phyloP scores from a whole-genome alignment of 64 coral and sea anemone species.

The Stichodactyla mertensii region DNA sequence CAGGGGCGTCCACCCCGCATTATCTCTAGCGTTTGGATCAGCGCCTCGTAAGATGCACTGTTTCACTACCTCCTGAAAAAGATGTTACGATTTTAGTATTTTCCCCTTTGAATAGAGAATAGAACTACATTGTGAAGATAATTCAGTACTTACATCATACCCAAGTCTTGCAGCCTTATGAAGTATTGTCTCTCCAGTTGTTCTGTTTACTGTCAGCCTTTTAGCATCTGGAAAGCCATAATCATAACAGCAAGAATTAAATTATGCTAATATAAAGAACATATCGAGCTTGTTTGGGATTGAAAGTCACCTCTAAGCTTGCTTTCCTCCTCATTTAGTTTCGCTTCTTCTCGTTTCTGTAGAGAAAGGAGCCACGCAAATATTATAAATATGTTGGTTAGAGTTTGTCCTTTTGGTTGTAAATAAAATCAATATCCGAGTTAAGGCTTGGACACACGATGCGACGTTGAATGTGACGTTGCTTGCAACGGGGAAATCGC shows the following conservation, averaged over 20 bases:
- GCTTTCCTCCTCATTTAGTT: neutral
- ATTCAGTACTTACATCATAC: conserved; percentile 68
- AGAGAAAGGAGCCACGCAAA: neutral
- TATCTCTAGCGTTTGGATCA: conserved; percentile 88
- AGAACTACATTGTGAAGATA: neutral
- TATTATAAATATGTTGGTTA: too few relatives aligned
- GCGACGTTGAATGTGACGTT: too few relatives aligned
- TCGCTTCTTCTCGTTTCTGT: conserved; percentile 1
- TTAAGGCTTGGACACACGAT: too few relatives aligned
- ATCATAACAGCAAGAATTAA: neutral
- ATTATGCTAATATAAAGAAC: too few relatives aligned
- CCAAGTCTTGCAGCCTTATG: conserved; percentile 94
- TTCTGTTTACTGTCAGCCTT: conserved; percentile 86
- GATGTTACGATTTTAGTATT: neutral
- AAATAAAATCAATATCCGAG: too few relatives aligned
- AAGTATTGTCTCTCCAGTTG: conserved; percentile 91
- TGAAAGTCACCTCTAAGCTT: neutral
- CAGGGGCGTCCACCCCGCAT: conserved; percentile 97
- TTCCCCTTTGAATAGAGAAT: too few relatives aligned
- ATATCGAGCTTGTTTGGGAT: too few relatives aligned
- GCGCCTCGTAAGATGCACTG: conserved; percentile 91
- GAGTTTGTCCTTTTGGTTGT: too few relatives aligned
- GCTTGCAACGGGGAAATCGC: too few relatives aligned
- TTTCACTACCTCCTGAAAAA: conserved; percentile 68
- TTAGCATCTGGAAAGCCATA: conserved; percentile 39